Evolutionary conservation across 2,113 vertebrate genomes (phyloP).

Genomic region (Hepsetus odoe): DNA sequence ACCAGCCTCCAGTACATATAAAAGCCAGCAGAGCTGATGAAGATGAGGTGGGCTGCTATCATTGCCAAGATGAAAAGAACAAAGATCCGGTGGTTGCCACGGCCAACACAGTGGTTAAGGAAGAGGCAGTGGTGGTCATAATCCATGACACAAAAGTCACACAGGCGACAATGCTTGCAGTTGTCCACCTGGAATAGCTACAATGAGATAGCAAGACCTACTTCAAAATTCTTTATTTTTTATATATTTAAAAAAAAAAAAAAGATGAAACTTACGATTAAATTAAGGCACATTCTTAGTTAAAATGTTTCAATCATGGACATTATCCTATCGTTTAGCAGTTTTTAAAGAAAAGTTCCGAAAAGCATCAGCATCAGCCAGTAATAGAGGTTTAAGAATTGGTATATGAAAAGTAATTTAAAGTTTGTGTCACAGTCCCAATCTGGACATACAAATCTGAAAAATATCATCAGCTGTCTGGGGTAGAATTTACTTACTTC

Average conservation of each 20-base stretch:
- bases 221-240: not conserved
- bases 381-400: not conserved
- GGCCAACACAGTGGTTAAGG: conserved; percentile 77
- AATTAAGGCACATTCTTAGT: not conserved
- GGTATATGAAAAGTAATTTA: not conserved
- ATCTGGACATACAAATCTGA: not conserved
- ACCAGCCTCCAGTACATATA: conserved; percentile 63
- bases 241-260: not conserved
- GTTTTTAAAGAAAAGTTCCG: not conserved
- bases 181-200: conserved; percentile 75
- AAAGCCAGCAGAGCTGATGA: conserved; percentile 33
- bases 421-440: not conserved
- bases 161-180: conserved; percentile 81
- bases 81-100: conserved; percentile 76
- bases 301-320: not conserved
- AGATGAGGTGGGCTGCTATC: conserved; percentile 52
- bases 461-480: not conserved
- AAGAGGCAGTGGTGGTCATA: conserved; percentile 84
- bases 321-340: not conserved
- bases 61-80: conserved; percentile 71
- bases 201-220: not conserved
- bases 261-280: too few species aligned
- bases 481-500: conserved; percentile 63
- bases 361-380: too few species aligned
- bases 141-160: conserved; percentile 76